These are phyloP conservation scores for Agrilus cyanescens DNA, from an alignment of 2,888 invertebrate species.

Conservation along the genomic window DNA sequence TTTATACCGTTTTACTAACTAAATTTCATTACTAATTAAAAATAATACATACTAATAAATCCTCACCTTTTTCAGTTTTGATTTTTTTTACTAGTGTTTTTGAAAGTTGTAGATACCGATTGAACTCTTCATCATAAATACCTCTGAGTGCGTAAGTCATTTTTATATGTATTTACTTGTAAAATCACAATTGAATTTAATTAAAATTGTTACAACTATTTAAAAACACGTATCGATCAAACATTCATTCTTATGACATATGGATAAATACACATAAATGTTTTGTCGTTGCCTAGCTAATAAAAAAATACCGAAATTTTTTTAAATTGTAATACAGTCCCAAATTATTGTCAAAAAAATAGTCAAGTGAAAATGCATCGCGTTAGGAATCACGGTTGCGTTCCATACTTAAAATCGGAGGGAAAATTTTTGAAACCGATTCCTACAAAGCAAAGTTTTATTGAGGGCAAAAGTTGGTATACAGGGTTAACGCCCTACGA, in stretches of 20 bases:
- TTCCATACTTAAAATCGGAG: slow-evolving; percentile 37
- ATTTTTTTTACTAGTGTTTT: slow-evolving; percentile 34
- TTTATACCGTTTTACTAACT: no score
- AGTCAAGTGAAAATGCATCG: background rate
- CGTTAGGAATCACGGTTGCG: slow-evolving; percentile 27
- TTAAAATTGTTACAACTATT: no score
- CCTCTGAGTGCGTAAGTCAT: slow-evolving; percentile 13
- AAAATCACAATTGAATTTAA: no score
- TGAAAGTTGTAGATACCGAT: slow-evolving; percentile 37
- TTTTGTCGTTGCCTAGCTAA: no score
- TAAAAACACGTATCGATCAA: no score
- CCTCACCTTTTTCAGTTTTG: slow-evolving; percentile 28
- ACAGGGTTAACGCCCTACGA: slow-evolving; percentile 32
- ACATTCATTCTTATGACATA: no score
- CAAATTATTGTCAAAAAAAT: background rate
- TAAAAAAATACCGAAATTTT: background rate
- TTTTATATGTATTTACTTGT: no score
- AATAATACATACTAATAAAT: slow-evolving; percentile 1
- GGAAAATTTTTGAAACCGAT: slow-evolving; percentile 36
- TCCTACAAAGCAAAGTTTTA: slow-evolving; percentile 13
- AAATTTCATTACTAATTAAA: background rate
- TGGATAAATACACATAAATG: no score
- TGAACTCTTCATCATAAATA: slow-evolving; percentile 41
- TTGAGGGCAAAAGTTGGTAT: slow-evolving; percentile 29
- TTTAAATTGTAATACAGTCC: no score